Conservation (phyloP, 2,888 invertebrate species). For the Oxycera nigricornis region DNA sequence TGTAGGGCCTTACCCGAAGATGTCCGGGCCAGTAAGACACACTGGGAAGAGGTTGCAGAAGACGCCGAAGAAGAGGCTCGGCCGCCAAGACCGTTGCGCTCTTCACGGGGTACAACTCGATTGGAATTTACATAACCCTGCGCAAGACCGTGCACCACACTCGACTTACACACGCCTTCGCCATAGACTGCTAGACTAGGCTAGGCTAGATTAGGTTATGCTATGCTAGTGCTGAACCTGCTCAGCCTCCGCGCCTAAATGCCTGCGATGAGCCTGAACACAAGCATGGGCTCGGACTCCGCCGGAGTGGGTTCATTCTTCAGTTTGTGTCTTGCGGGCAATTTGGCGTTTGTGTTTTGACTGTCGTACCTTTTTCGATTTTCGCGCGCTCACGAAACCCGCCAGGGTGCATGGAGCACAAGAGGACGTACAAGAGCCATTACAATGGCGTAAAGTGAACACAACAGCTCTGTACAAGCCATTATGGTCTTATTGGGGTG, state of each 20-base stretch:
- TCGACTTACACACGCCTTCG: constrained; percentile 31
- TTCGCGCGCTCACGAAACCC: constrained; percentile 29
- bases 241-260: neutral
- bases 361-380: constrained; percentile 1
- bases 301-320: neutral
- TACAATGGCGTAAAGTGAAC: constrained; percentile 16
- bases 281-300: neutral
- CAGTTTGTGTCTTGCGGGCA: constrained; percentile 6
- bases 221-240: neutral
- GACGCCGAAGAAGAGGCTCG: constrained; percentile 8
- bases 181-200: constrained; percentile 22
- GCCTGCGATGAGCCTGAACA: constrained; percentile 20
- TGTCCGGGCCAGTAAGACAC: neutral
- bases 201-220: too few species aligned
- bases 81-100: constrained; percentile 17
- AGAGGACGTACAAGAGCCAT: neutral
- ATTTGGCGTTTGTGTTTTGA: constrained; percentile 9
- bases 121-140: constrained; percentile 36
- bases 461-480: constrained; percentile 4
- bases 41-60: neutral
- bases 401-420: constrained; percentile 16
- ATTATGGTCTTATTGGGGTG: constrained; percentile 1
- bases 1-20: neutral
- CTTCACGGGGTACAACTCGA: neutral
- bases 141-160: constrained; percentile 4